Conservation (phyloP, 2,797 vertebrate genomes). For the Aselliscus stoliczkanus region DNA sequence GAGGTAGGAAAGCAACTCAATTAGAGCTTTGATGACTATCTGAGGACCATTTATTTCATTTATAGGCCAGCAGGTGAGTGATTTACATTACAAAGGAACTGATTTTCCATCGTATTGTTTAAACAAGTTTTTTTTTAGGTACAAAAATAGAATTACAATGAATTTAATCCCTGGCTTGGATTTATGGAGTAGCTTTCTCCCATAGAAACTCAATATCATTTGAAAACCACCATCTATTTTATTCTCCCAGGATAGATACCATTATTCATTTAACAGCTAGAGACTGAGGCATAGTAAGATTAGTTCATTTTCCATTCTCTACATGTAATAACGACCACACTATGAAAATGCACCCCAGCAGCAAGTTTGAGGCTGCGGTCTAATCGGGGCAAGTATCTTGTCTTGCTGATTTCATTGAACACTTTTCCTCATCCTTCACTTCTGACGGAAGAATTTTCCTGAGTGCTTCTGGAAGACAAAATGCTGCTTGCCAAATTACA, state of each 20-base stretch:
- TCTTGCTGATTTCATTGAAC: conserved; percentile 45
- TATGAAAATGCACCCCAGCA: background rate
- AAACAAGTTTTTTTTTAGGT: background rate
- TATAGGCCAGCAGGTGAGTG: background rate
- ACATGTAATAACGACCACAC: background rate
- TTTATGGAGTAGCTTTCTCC: background rate
- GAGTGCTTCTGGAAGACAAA: conserved; percentile 65
- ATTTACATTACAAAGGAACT: conserved; percentile 18
- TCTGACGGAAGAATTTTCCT: conserved; percentile 29
- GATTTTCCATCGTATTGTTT: background rate
- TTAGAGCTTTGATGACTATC: background rate
- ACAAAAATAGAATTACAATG: conserved; percentile 22
- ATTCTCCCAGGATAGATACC: background rate
- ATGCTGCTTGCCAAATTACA: conserved; percentile 48
- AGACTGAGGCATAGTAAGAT: background rate
- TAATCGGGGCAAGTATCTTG: conserved; percentile 29
- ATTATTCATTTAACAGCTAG: background rate
- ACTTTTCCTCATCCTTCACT: conserved; percentile 47
- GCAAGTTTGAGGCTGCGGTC: background rate
- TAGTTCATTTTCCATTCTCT: conserved; percentile 31
- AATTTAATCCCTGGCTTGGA: background rate
- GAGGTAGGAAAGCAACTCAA: background rate
- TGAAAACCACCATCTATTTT: conserved; percentile 34
- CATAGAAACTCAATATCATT: background rate
- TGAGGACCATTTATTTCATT: background rate